phyloP scores from a whole-genome alignment of 2,797 vertebrate species.

The Chelon labrosus region DNA sequence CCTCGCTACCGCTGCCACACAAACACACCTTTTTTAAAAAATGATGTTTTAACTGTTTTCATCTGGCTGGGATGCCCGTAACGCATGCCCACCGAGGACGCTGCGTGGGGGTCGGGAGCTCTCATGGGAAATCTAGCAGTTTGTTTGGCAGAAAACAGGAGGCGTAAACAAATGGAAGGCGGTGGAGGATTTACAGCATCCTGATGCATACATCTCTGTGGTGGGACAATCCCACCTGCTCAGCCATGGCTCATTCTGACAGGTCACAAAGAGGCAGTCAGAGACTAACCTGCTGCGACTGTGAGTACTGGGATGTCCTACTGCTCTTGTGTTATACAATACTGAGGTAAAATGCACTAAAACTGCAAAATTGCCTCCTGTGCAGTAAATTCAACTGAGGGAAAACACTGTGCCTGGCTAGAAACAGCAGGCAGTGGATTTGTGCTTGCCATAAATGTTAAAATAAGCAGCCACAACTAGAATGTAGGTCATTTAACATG shows the following conservation, averaged over 20 bases:
- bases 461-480: conserved; percentile 39
- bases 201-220: conserved; percentile 75
- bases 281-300: conserved; percentile 58
- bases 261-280: conserved; percentile 59
- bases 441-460: conserved; percentile 46
- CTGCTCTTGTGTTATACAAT: conserved; percentile 44
- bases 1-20: conserved; percentile 5
- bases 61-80: conserved; percentile 66
- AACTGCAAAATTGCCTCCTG: conserved; percentile 50
- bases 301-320: conserved; percentile 36
- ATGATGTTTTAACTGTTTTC: conserved; percentile 78
- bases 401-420: conserved; percentile 31
- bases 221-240: conserved; percentile 78
- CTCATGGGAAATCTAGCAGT: conserved; percentile 85
- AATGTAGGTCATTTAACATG: conserved; percentile 12
- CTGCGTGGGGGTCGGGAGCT: conserved; percentile 44
- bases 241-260: conserved; percentile 75
- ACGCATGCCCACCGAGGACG: conserved; percentile 69
- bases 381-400: conserved; percentile 40
- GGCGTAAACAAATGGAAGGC: conserved; percentile 79
- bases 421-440: conserved; percentile 42
- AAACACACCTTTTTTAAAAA: conserved; percentile 62
- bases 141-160: conserved; percentile 84
- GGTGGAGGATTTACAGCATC: conserved; percentile 78
- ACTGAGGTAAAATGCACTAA: conserved; percentile 55